Percentiles rank a stretch among this genome's conserved stretches.
These are phyloP conservation scores for Tineola bisselliella DNA, from an alignment of 2,888 invertebrate species.

Conservation along the genomic window DNA sequence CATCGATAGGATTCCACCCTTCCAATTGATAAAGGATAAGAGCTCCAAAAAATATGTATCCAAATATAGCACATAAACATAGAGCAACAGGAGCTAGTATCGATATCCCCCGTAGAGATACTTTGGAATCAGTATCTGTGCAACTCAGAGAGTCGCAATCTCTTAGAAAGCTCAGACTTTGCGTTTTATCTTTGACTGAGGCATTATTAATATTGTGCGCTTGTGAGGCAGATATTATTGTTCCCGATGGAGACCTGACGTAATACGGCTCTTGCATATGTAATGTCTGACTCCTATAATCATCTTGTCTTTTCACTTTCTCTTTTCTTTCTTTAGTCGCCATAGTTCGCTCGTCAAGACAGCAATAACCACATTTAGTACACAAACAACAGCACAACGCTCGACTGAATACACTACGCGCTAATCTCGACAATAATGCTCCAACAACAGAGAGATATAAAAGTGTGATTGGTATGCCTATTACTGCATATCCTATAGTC, in stretches of 20 bases:
- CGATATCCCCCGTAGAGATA: slow-evolving; percentile 76
- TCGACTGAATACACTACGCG: slow-evolving; percentile 82
- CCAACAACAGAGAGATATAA: slow-evolving; percentile 89
- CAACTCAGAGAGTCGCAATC: slow-evolving; percentile 69
- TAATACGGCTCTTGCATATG: slow-evolving; percentile 77
- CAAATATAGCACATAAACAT: slow-evolving; percentile 88
- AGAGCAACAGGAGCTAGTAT: slow-evolving; percentile 90
- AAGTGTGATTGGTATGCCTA: slow-evolving; percentile 88
- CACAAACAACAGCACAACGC: slow-evolving; percentile 87
- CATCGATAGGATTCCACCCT: slow-evolving; percentile 92
- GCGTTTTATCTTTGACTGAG: slow-evolving; percentile 54
- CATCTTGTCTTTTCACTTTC: slow-evolving; percentile 78
- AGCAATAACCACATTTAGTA: slow-evolving; percentile 88
- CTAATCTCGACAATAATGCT: slow-evolving; percentile 83
- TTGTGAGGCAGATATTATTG: slow-evolving; percentile 62
- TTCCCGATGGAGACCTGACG: slow-evolving; percentile 66
- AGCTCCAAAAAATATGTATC: slow-evolving; percentile 92
- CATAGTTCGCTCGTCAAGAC: slow-evolving; percentile 85
- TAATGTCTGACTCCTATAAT: slow-evolving; percentile 69
- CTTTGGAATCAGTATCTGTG: slow-evolving; percentile 74
- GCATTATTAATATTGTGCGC: slow-evolving; percentile 52
- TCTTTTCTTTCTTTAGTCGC: slow-evolving; percentile 82
- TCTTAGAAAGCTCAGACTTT: slow-evolving; percentile 51
- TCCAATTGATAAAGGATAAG: slow-evolving; percentile 89
- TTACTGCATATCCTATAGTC: slow-evolving; percentile 87